These are phyloP conservation scores for Carassius gibelio DNA, from an alignment of 2,113 vertebrate species.

Conservation along the genomic window DNA sequence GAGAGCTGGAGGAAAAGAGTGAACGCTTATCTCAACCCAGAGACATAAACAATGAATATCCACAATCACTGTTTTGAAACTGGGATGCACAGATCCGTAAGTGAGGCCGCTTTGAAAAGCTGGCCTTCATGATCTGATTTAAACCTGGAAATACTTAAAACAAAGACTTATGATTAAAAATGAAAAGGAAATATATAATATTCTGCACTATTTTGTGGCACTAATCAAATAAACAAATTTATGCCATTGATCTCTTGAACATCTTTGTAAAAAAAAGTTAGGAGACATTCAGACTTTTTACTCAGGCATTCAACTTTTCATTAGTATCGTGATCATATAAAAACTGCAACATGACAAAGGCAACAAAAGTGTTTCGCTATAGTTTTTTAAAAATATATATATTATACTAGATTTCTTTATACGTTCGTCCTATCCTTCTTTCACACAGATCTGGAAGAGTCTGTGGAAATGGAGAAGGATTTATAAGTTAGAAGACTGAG, in stretches of 20 bases:
- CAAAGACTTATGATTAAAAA: not conserved
- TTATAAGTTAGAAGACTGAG: not conserved
- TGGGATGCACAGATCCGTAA: not conserved
- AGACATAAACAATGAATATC: not conserved
- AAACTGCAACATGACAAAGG: not conserved
- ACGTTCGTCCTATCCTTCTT: not conserved
- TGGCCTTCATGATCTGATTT: not conserved
- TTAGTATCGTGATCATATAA: not conserved
- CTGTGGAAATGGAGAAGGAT: not conserved
- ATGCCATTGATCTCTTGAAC: not conserved
- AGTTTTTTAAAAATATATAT: not conserved
- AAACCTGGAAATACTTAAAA: not conserved
- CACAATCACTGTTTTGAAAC: conserved; percentile 15
- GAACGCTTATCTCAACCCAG: not conserved
- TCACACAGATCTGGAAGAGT: not conserved
- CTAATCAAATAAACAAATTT: not conserved
- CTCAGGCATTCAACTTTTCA: not conserved
- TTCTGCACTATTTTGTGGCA: not conserved
- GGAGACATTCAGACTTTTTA: not conserved
- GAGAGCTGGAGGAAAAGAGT: conserved; percentile 25
- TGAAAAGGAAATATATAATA: not conserved
- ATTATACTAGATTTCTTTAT: not conserved
- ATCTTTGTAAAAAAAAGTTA: not conserved
- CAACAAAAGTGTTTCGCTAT: not conserved
- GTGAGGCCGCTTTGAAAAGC: not conserved